Evolutionary conservation across 2,888 invertebrate genomes (phyloP), one percentile per base, ranked within the genome.

Genomic region (Caenorhabditis macrosperma): DNA sequence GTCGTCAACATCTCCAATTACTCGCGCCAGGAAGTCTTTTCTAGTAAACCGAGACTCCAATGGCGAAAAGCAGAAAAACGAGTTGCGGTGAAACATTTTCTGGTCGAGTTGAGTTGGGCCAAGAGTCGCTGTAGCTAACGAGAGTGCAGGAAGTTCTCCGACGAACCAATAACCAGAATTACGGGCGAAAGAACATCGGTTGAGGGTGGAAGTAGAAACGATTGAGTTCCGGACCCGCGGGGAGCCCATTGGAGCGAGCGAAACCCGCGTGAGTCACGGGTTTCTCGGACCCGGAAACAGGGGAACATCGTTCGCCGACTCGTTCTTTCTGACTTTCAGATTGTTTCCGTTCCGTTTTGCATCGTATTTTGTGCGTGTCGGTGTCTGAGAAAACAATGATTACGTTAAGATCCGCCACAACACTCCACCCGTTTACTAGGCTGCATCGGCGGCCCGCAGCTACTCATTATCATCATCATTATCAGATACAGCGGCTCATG

Each of bases 1-100:
- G 52, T 60, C 69, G 54, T n/a, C 41, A 72, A 52, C 57, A 22
- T 74, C 74, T 74, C 74, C 59, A 59, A 74, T 74, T 74, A 74
- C 74, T 50, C 15, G 17, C 55, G 24, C 24, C 17, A 28, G 55
- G 30, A 55, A 30, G 59, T 52, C 60, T 44, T 54, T 28, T n/a
- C n/a, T 28, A 61, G 71, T 71, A 71, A 71, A 54, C 17, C 52
- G 71, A 71, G 71, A 71, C 71, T 30, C 30, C 61, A 57, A 33
- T 35, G 33, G 44, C 28, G 59, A 69, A 46, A 46, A 66, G 59
- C 59, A 69, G 10, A 69, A 69, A 69, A 61, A 54, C 20, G 61
- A 41, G 26, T 22, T 41, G 28, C 60, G 44, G 15, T 44, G 24
- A 54, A 54, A 54, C 46, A 55, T 71, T 61, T 71, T 61, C 35